Percentiles rank a stretch among this genome's conserved stretches.
Conservation (phyloP, 2,888 invertebrate species). For the Arrhopalites spinosus region DNA sequence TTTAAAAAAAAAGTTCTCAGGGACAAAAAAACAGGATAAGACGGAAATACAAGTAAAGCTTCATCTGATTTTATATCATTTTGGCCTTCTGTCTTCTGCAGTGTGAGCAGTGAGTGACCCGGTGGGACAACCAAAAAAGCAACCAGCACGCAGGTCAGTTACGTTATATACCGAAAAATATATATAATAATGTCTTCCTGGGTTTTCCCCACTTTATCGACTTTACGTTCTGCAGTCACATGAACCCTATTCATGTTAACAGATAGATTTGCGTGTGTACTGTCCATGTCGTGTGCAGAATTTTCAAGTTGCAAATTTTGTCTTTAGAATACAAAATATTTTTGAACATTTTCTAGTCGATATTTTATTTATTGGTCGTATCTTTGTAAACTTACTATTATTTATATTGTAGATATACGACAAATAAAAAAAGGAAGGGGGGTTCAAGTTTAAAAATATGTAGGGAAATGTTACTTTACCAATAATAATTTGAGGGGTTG, state of each 20-base stretch:
- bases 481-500: too few relatives aligned
- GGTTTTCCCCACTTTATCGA: conserved; percentile 30
- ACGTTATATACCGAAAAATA: not conserved
- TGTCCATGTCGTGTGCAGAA: not conserved
- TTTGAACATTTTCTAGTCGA: too few relatives aligned
- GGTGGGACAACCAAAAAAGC: conserved; percentile 13
- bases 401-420: too few relatives aligned
- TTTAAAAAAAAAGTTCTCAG: not conserved
- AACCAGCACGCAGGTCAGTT: conserved; percentile 32
- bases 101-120: conserved; percentile 29
- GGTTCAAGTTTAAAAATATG: too few relatives aligned
- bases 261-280: not conserved
- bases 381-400: too few relatives aligned
- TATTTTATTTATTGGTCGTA: too few relatives aligned
- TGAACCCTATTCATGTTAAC: not conserved
- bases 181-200: too few relatives aligned
- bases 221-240: not conserved
- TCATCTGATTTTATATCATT: too few relatives aligned
- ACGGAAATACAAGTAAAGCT: not conserved
- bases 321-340: too few relatives aligned
- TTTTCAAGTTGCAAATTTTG: not conserved
- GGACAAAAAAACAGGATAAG: not conserved
- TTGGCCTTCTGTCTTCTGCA: too few relatives aligned
- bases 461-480: too few relatives aligned
- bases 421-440: too few relatives aligned